Evolutionary conservation across 2,888 invertebrate genomes (phyloP).

Genomic region (Elmis aenea): DNA sequence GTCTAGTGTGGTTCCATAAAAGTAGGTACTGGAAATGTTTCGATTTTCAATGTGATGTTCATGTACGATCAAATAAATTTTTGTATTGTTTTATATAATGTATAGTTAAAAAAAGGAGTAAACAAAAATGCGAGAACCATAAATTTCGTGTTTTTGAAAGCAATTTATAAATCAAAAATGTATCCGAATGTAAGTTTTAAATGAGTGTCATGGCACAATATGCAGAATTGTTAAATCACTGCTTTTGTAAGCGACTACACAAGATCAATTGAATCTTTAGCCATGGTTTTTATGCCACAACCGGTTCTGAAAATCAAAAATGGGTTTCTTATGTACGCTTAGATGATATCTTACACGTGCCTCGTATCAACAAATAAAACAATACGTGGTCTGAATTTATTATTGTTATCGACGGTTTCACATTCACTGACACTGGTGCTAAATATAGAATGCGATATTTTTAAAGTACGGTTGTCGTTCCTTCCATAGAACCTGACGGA

Average conservation of each 20-base stretch:
- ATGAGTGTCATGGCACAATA: no score
- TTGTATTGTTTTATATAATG: no score
- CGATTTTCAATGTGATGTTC: no score
- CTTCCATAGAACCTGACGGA: conserved; percentile 6
- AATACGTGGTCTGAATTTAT: conserved; percentile 18
- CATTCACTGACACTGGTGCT: conserved; percentile 9
- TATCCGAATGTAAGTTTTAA: no score
- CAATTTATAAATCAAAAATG: no score
- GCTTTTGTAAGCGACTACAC: not conserved
- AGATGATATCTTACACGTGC: conserved; percentile 28
- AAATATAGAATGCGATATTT: conserved; percentile 4
- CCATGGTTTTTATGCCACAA: conserved; percentile 17
- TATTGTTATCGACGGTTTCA: conserved; percentile 12
- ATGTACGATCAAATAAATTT: no score
- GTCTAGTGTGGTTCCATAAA: no score
- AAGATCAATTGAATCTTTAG: not conserved
- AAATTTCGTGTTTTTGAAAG: no score
- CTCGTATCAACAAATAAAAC: conserved; percentile 21
- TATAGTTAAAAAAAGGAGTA: no score
- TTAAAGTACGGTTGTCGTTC: conserved; percentile 6
- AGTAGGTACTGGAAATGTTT: no score
- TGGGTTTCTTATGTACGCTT: conserved; percentile 26
- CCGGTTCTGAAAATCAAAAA: conserved; percentile 25
- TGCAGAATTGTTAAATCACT: no score
- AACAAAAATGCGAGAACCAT: no score